These are phyloP conservation scores for Agrotis clavis DNA, from an alignment of 2,888 invertebrate genomes.

Conservation along the genomic window DNA sequence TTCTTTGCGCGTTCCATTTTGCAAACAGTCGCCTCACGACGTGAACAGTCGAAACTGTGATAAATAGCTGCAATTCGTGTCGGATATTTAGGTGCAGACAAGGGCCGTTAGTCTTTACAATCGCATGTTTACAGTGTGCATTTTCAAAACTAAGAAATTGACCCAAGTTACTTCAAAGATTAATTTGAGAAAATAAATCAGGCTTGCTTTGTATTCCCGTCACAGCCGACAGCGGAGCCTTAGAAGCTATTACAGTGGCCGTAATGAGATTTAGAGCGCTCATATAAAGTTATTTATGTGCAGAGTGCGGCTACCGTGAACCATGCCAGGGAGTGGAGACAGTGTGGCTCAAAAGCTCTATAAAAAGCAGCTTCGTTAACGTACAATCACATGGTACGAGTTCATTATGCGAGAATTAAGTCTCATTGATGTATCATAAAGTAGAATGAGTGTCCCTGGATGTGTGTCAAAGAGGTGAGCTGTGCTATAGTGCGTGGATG, in stretches of 20 bases:
- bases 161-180: constrained; percentile 54
- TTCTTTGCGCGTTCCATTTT: constrained; percentile 76
- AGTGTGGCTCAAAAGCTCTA: constrained; percentile 44
- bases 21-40: constrained; percentile 71
- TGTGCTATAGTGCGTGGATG: constrained; percentile 47
- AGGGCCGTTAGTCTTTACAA: constrained; percentile 56
- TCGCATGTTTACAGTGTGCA: constrained; percentile 54
- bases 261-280: constrained; percentile 90
- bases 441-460: constrained; percentile 40
- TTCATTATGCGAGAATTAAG: constrained; percentile 49
- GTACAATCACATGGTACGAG: constrained; percentile 51
- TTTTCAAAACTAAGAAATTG: constrained; percentile 37
- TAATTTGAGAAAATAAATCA: constrained; percentile 86
- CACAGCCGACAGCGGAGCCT: constrained; percentile 86
- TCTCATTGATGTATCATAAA: constrained; percentile 55
- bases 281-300: constrained; percentile 89
- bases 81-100: constrained; percentile 66
- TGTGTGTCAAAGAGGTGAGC: constrained; percentile 51
- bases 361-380: constrained; percentile 52
- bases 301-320: constrained; percentile 77
- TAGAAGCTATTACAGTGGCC: constrained; percentile 87
- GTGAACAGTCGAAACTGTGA: constrained; percentile 71
- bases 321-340: constrained; percentile 55
- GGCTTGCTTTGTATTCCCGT: constrained; percentile 88
- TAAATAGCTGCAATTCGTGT: constrained; percentile 75